Evolutionary conservation across 2,888 invertebrate species (phyloP), one percentile per base, ranked within the genome.

Genomic region (Eudasyphora cyanicolor): DNA sequence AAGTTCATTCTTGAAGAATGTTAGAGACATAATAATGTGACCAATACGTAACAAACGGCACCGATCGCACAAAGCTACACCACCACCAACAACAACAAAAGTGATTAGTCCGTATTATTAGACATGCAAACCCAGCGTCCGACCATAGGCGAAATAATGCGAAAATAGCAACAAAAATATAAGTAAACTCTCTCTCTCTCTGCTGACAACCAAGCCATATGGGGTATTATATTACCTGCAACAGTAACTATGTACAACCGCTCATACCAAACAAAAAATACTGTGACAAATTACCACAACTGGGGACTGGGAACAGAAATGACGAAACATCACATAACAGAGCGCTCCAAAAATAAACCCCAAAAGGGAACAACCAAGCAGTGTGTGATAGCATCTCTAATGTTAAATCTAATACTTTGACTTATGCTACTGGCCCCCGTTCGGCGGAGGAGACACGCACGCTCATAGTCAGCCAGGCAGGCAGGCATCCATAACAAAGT

Each of bases 81-180:
- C 24, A 67, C 24, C 42, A 42, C 29, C 62, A 35, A 10, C 19
- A 86, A 78, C 86, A 89, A 89, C 89, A 87, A 81, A 87, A 87
- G 88, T 87, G 89, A 89, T 89, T 89, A 89, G 87, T 70, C 69
- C 87, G 87, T 87, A 89, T 89, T 89, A 89, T 89, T 89, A 89
- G 89, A 88, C 88, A 89, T 87, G 82, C 80, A 84, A 82, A 67
- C 60, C 17, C 73, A 10, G 87, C 86, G 83, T 87, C 87, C 32
- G 86, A 79, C 87, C 87, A 74, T 62, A 70, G 69, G 62, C 12
- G 19, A 74, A 60, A 76, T 38, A 75, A 67, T 67, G 67, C 38
- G 42, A 67, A 67, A 67, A 67, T 19, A 21, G 12, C 67, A 67
- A 21, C 67, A 67, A 21, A n/a, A 32, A 67, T n/a, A n/a, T n/a